Conservation (phyloP, 1,140 invertebrate species). For the Rhizoglyphus robini region DNA sequence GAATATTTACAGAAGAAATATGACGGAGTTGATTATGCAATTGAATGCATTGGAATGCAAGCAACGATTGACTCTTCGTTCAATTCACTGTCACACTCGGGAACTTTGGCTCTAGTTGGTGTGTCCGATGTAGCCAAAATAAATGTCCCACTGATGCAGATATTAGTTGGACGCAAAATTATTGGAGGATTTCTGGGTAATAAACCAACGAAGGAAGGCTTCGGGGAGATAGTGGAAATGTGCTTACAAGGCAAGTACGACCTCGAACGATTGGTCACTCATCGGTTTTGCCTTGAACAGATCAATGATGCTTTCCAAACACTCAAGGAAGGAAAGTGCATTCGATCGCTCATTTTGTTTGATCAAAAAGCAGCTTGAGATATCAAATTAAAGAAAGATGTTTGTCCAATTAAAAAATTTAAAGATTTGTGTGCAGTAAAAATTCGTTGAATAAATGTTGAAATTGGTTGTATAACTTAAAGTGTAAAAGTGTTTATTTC, state of each 20-base stretch:
- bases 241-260: not conserved
- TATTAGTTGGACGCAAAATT: not conserved
- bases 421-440: too few relatives aligned
- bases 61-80: not conserved
- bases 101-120: not conserved
- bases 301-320: constrained; percentile 58
- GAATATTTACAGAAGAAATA: constrained; percentile 38
- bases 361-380: too few relatives aligned
- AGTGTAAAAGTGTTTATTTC: too few relatives aligned
- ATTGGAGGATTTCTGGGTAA: not conserved
- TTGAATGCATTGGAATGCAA: constrained; percentile 38
- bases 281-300: not conserved
- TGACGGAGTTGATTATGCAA: constrained; percentile 44
- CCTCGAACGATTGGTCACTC: not conserved
- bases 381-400: too few relatives aligned
- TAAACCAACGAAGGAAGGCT: not conserved
- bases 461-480: too few relatives aligned
- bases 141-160: not conserved
- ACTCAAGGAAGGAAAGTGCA: constrained; percentile 30
- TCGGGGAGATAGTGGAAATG: not conserved
- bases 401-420: too few relatives aligned
- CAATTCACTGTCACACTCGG: not conserved
- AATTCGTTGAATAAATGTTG: too few relatives aligned
- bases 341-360: constrained; percentile 26
- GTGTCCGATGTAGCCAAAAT: not conserved